A percentile compares a stretch with the other conserved stretches of the same genome.
Evolutionary conservation across 2,888 invertebrate genomes (phyloP).

Genomic region (Euplagia quadripunctaria): DNA sequence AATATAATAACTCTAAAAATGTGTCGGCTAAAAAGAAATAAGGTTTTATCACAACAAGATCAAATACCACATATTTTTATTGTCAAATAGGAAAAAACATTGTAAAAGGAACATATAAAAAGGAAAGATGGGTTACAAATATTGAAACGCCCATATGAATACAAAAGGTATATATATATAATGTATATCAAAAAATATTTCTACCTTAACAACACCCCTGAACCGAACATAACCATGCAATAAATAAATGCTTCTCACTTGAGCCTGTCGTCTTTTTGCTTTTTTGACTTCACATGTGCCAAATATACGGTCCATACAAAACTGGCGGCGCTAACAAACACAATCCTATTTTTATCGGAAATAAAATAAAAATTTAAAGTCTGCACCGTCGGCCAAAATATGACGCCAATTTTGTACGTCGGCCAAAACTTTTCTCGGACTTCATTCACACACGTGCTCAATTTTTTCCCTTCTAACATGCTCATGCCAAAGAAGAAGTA

Average conservation of each 20-base stretch:
- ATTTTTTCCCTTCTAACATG: slow-evolving; percentile 89
- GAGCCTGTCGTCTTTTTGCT: slow-evolving; percentile 58
- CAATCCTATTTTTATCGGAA: slow-evolving; percentile 91
- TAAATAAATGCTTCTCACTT: neutral
- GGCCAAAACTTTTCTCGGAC: slow-evolving; percentile 91
- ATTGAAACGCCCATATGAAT: neutral
- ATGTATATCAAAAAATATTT: neutral
- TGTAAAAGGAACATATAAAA: neutral
- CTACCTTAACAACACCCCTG: neutral
- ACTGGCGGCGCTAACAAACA: slow-evolving; percentile 91
- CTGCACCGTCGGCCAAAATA: slow-evolving; percentile 91
- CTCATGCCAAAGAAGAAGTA: slow-evolving; percentile 93
- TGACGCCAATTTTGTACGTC: slow-evolving; percentile 90
- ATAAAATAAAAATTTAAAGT: slow-evolving; percentile 91
- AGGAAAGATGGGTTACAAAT: neutral
- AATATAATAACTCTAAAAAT: too few species aligned
- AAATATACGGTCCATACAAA: slow-evolving; percentile 92
- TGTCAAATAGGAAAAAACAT: neutral
- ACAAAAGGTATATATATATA: neutral
- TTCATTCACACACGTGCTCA: slow-evolving; percentile 88
- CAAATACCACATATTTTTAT: neutral
- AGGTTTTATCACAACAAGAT: neutral
- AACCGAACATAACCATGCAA: neutral
- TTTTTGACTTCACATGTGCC: slow-evolving; percentile 90
- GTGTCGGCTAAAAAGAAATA: neutral